A percentile compares a stretch with the other conserved stretches of the same genome.
These are phyloP conservation scores for Halichoeres trimaculatus DNA, from an alignment of 2,113 vertebrate genomes.

Conservation along the genomic window DNA sequence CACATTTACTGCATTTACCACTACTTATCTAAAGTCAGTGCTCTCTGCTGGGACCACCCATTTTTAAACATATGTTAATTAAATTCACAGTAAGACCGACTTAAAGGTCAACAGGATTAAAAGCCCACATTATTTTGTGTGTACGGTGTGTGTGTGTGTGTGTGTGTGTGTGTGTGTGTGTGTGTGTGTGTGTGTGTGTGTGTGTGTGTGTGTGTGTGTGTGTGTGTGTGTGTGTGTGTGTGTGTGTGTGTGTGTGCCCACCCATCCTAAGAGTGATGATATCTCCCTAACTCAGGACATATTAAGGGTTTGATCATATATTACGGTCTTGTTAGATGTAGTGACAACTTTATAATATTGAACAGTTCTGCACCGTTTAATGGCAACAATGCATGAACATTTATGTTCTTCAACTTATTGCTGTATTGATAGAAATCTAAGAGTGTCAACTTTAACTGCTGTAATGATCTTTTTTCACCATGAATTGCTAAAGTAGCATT, in stretches of 20 bases:
- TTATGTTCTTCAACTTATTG: constrained; percentile 9
- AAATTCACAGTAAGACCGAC: constrained; percentile 9
- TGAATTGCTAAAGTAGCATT: constrained; percentile 21
- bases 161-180: not conserved
- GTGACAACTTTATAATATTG: not conserved
- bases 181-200: not conserved
- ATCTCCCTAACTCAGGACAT: not conserved
- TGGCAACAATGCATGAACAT: not conserved
- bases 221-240: too few species aligned
- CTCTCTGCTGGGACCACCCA: not conserved
- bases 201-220: not conserved
- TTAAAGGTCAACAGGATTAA: constrained; percentile 34
- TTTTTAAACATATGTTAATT: constrained; percentile 39
- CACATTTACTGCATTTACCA: constrained; percentile 23
- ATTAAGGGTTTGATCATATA: not conserved
- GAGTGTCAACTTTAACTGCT: constrained; percentile 7
- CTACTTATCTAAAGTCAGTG: constrained; percentile 15
- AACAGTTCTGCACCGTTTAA: not conserved
- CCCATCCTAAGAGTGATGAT: not conserved
- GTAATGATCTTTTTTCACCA: constrained; percentile 25
- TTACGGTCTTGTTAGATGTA: not conserved
- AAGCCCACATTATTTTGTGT: not conserved
- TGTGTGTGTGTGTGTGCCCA: not conserved
- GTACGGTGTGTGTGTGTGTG: not conserved
- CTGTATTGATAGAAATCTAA: constrained; percentile 29